Evolutionary conservation across 2,113 vertebrate species (phyloP).

Genomic region (Podocnemis expansa): DNA sequence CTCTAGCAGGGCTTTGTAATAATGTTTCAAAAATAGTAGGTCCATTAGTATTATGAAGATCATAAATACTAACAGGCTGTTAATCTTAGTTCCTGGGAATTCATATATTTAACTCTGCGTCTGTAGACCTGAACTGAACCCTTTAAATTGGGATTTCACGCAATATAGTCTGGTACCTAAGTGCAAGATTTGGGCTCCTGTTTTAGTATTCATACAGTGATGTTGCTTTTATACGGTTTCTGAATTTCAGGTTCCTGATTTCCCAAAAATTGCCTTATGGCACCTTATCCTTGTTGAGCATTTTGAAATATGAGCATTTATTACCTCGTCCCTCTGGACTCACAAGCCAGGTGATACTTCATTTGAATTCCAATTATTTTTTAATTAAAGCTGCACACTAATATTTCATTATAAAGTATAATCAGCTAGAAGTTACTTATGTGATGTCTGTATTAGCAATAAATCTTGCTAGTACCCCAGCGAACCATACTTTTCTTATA

Average conservation of each 20-base stretch:
- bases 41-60: background rate
- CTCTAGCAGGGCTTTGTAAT: constrained; percentile 4
- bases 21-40: background rate
- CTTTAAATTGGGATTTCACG: background rate
- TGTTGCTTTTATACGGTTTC: background rate
- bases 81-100: background rate
- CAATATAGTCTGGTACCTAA: background rate
- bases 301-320: no score
- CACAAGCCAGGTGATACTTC: no score
- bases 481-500: no score
- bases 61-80: background rate
- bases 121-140: fast-evolving
- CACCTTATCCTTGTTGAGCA: background rate
- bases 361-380: no score
- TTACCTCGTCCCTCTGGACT: no score
- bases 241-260: background rate
- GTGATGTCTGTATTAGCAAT: no score
- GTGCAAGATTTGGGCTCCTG: background rate
- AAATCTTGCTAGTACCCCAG: no score
- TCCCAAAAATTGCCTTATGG: background rate
- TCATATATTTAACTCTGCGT: background rate
- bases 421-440: no score
- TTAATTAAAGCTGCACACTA: no score
- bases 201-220: background rate
- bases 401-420: no score